Percentiles rank a stretch among this genome's conserved stretches.
Evolutionary conservation across 30 jellyfish, hydroid and myxozoan species (phyloP).

Genomic region (Pelagia noctiluca): DNA sequence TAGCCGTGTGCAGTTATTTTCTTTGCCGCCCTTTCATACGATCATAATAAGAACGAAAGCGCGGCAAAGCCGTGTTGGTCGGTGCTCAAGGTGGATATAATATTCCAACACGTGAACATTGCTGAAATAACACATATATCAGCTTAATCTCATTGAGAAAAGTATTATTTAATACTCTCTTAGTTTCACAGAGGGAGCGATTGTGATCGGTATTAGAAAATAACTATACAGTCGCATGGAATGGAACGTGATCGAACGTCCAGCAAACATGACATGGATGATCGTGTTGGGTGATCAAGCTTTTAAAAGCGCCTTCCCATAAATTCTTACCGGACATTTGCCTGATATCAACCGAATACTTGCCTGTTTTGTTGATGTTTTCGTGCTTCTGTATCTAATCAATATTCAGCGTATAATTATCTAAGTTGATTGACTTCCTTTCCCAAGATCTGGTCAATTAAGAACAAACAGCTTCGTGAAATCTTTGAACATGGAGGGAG

Average conservation of each 20-base stretch:
- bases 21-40: constrained; percentile 70
- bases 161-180: too few species aligned
- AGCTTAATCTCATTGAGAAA: too few species aligned
- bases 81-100: background rate
- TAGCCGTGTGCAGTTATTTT: constrained; percentile 15
- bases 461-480: background rate
- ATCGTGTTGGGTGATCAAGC: background rate
- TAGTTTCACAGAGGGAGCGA: too few species aligned
- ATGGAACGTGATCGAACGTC: constrained; percentile 30
- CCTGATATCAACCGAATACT: background rate
- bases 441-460: background rate
- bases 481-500: constrained; percentile 5
- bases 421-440: background rate
- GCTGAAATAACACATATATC: too few species aligned
- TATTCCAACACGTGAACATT: too few species aligned
- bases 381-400: background rate
- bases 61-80: constrained; percentile 61
- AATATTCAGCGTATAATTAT: background rate
- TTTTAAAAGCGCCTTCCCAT: background rate
- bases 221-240: too few species aligned
- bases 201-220: too few species aligned
- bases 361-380: background rate
- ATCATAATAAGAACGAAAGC: constrained; percentile 68
- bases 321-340: background rate
- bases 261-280: constrained; percentile 58